Conservation (phyloP, 2,113 vertebrate species). For the Eclectus roratus region DNA sequence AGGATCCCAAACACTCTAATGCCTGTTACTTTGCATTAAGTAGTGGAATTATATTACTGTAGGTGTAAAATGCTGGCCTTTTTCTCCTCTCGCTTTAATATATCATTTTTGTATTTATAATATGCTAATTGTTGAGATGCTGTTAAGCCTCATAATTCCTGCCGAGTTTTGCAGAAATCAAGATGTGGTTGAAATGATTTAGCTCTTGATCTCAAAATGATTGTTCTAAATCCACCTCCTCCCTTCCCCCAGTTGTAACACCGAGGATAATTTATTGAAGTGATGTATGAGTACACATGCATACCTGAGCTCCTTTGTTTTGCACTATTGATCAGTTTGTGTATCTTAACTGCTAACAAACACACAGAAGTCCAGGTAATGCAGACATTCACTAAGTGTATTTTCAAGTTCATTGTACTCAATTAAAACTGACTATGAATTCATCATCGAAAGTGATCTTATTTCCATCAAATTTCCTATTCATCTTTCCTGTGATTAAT, state of each 20-base stretch:
- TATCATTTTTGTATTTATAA: conserved; percentile 87
- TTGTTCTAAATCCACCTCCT: conserved; percentile 68
- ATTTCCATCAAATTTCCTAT: conserved; percentile 51
- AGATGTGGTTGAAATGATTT: conserved; percentile 78
- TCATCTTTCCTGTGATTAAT: conserved; percentile 39
- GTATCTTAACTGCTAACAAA: conserved; percentile 70
- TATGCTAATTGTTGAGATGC: conserved; percentile 84
- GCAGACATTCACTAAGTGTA: conserved; percentile 43
- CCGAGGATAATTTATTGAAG: conserved; percentile 75
- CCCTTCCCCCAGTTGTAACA: conserved; percentile 46
- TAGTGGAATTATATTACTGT: conserved; percentile 88
- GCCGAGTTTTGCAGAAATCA: conserved; percentile 76
- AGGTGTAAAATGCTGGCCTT: conserved; percentile 83
- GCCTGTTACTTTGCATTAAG: conserved; percentile 90
- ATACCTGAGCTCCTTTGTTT: conserved; percentile 80
- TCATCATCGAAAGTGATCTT: conserved; percentile 44
- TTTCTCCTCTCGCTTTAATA: conserved; percentile 77
- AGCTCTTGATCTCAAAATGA: conserved; percentile 81
- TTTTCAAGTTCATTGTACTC: conserved; percentile 64
- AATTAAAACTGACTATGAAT: conserved; percentile 67
- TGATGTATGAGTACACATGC: conserved; percentile 76
- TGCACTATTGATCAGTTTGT: conserved; percentile 77
- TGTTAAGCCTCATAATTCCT: conserved; percentile 81
- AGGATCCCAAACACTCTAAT: conserved; percentile 86
- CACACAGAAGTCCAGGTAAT: conserved; percentile 55